Percentiles rank a stretch among this genome's conserved stretches.
Evolutionary conservation across 2,888 invertebrate genomes (phyloP).

Genomic region (Bugula neritina): DNA sequence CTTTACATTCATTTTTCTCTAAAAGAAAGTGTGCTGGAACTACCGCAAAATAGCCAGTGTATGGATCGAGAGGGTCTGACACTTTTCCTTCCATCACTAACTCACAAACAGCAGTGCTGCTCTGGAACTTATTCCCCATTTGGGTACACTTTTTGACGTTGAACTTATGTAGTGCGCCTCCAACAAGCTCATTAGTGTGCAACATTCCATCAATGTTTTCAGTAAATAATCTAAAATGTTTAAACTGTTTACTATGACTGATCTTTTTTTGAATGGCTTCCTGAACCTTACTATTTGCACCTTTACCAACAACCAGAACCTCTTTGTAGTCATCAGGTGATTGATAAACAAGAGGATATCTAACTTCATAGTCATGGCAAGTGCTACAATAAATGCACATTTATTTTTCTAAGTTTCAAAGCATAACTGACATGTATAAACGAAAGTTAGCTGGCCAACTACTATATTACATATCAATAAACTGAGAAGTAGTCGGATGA

Average conservation of each 20-base stretch:
- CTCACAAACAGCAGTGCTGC: not conserved
- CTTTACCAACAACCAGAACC: not conserved
- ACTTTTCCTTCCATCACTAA: not conserved
- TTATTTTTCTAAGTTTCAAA: too few species aligned
- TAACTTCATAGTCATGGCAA: not conserved
- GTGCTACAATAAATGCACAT: not conserved
- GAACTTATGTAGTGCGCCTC: not conserved
- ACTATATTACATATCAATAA: too few species aligned
- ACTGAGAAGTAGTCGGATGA: too few species aligned
- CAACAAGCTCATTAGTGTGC: not conserved
- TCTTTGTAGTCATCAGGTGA: not conserved
- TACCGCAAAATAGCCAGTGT: not conserved
- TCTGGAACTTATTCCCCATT: not conserved
- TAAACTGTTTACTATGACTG: not conserved
- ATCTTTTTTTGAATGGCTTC: not conserved
- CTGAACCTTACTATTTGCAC: not conserved
- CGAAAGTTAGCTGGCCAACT: too few species aligned
- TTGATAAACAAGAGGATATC: not conserved
- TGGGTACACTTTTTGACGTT: not conserved
- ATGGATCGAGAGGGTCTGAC: not conserved
- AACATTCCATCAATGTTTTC: not conserved
- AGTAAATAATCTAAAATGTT: not conserved
- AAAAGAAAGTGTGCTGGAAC: not conserved
- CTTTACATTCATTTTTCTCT: not conserved
- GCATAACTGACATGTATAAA: too few species aligned